These are phyloP conservation scores for Phyllotreta cruciferae DNA, from an alignment of 2,888 invertebrate genomes.

Conservation along the genomic window DNA sequence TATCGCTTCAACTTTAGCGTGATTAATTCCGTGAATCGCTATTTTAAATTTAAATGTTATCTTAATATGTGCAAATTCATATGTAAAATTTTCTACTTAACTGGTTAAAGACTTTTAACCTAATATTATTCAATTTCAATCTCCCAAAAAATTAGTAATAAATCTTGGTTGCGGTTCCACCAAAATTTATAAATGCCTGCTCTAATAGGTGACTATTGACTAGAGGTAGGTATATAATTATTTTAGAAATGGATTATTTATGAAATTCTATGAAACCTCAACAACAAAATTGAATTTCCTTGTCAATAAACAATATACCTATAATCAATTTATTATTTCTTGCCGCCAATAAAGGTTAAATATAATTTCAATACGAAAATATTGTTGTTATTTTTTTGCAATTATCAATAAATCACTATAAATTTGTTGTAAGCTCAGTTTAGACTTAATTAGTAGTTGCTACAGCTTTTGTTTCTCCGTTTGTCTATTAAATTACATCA, in stretches of 20 bases:
- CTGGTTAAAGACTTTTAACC: conserved; percentile 30
- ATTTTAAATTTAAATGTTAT: conserved; percentile 30
- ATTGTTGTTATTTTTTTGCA: conserved; percentile 2
- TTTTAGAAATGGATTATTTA: too few species aligned
- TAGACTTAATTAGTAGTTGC: conserved; percentile 7
- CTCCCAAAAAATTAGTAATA: too few species aligned
- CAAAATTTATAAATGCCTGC: too few species aligned
- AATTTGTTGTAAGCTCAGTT: not conserved
- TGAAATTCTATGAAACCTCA: not conserved
- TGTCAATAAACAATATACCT: not conserved
- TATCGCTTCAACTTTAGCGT: not conserved
- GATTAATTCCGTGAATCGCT: conserved; percentile 16
- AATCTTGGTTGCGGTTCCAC: too few species aligned
- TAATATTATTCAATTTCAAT: conserved; percentile 12
- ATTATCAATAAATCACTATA: conserved; percentile 2
- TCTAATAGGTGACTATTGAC: too few species aligned
- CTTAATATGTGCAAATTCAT: conserved; percentile 25
- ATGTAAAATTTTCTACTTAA: conserved; percentile 19
- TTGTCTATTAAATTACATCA: conserved; percentile 8
- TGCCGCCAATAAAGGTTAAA: conserved; percentile 1
- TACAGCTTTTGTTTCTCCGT: conserved; percentile 14
- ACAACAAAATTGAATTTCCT: conserved; percentile 3
- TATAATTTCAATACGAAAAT: conserved; percentile 5
- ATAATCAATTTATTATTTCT: conserved; percentile 7
- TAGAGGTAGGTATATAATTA: too few species aligned